These are phyloP conservation scores for Mixornis gularis DNA, from an alignment of 2,113 vertebrate genomes.

Conservation along the genomic window DNA sequence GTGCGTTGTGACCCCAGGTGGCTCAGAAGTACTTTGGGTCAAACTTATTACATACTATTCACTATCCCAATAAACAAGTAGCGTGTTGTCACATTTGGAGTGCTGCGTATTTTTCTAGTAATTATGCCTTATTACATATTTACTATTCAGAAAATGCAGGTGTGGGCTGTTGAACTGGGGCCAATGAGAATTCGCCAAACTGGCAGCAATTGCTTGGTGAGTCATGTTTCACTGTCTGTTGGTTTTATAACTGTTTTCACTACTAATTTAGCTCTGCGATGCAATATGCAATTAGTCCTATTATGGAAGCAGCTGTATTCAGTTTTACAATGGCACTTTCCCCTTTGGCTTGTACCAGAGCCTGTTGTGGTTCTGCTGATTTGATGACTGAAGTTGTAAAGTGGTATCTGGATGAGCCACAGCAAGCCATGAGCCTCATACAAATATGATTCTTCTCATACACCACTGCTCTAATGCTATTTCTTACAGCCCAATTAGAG, in stretches of 20 bases:
- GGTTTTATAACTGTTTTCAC: constrained; percentile 90
- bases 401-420: constrained; percentile 65
- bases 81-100: constrained; percentile 83
- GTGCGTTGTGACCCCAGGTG: constrained; percentile 34
- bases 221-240: constrained; percentile 84
- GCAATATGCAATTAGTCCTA: constrained; percentile 94
- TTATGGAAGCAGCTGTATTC: constrained; percentile 93
- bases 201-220: constrained; percentile 81
- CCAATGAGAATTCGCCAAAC: constrained; percentile 81
- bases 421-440: constrained; percentile 29
- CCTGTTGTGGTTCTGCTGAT: constrained; percentile 75
- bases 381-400: constrained; percentile 66
- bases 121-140: constrained; percentile 98
- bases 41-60: constrained; percentile 77
- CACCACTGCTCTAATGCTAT: constrained; percentile 55
- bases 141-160: constrained; percentile 96
- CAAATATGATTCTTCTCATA: constrained; percentile 62
- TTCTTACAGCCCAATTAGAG: constrained; percentile 61
- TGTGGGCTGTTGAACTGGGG: constrained; percentile 87
- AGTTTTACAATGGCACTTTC: constrained; percentile 77
- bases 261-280: constrained; percentile 90
- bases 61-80: constrained; percentile 81
- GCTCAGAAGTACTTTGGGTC: constrained; percentile 52
- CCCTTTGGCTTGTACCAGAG: constrained; percentile 66
- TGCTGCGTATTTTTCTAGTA: constrained; percentile 89